Conservation (phyloP, 2,888 invertebrate genomes). For the Prosopocoilus inquinatus region DNA sequence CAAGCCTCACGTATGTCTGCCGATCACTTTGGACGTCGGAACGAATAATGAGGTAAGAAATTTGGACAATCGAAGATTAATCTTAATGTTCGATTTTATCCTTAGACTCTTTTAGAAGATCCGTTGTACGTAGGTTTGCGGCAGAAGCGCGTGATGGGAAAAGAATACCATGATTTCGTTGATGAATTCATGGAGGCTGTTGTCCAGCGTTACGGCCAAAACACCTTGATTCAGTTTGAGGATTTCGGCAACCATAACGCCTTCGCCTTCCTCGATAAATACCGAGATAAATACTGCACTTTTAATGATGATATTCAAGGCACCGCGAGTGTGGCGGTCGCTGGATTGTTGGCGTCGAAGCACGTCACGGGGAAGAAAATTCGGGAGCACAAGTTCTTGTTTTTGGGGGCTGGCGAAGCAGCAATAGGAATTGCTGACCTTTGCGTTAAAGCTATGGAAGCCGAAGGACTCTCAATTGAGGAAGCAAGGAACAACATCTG, state of each 20-base stretch:
- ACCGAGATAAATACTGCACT: constrained; percentile 88
- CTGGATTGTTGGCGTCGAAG: constrained; percentile 81
- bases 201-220: constrained; percentile 82
- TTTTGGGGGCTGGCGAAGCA: constrained; percentile 79
- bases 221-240: constrained; percentile 78
- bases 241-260: constrained; percentile 98
- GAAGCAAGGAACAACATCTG: constrained; percentile 88
- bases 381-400: constrained; percentile 83
- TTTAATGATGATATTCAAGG: constrained; percentile 98
- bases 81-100: constrained; percentile 5
- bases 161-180: constrained; percentile 87
- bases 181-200: constrained; percentile 98
- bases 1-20: constrained; percentile 91
- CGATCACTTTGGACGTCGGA: constrained; percentile 91
- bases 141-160: constrained; percentile 79
- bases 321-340: constrained; percentile 87
- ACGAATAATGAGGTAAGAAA: constrained; percentile 78
- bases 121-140: constrained; percentile 92
- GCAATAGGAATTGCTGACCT: constrained; percentile 67
- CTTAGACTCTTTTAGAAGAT: constrained; percentile 80
- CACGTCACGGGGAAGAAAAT: constrained; percentile 74
- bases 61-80: neutral
- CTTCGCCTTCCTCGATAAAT: constrained; percentile 89
- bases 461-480: constrained; percentile 58
- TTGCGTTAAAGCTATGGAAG: constrained; percentile 84